phyloP scores from a whole-genome alignment of 1,140 invertebrate species.

The Drosophila santomea region DNA sequence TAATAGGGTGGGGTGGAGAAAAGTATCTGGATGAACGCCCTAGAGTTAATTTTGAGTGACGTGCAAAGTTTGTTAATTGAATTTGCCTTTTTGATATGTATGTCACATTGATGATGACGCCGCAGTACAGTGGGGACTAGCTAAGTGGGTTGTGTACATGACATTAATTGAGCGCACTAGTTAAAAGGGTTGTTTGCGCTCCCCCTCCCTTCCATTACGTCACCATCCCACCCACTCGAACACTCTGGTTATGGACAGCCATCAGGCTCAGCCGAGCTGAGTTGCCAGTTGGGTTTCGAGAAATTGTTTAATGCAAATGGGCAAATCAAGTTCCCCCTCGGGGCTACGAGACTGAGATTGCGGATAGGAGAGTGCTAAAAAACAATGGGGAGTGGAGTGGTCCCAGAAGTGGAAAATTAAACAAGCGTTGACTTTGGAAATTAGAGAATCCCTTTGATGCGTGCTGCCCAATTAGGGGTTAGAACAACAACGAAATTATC shows the following conservation, averaged over 20 bases:
- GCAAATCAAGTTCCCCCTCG: conserved; percentile 54
- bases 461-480: conserved; percentile 43
- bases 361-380: conserved; percentile 30
- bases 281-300: conserved; percentile 11
- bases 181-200: conserved; percentile 48
- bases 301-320: conserved; percentile 64
- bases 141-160: conserved; percentile 82
- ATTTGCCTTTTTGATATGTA: conserved; percentile 80
- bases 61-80: conserved; percentile 82
- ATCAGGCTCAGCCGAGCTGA: conserved; percentile 6
- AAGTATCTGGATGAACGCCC: conserved; percentile 65
- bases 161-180: conserved; percentile 77
- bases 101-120: conserved; percentile 56
- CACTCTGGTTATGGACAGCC: conserved; percentile 25
- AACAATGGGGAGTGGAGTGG: conserved; percentile 29
- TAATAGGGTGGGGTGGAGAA: conserved; percentile 2
- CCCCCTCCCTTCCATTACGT: not conserved
- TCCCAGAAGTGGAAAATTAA: conserved; percentile 41
- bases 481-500: conserved; percentile 34
- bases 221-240: not conserved
- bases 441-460: conserved; percentile 45
- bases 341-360: conserved; percentile 42
- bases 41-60: conserved; percentile 81
- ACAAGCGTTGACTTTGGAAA: conserved; percentile 46
- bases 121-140: conserved; percentile 74